Evolutionary conservation across 2,888 invertebrate genomes (phyloP).

Genomic region (Lithophane semibrunnea): DNA sequence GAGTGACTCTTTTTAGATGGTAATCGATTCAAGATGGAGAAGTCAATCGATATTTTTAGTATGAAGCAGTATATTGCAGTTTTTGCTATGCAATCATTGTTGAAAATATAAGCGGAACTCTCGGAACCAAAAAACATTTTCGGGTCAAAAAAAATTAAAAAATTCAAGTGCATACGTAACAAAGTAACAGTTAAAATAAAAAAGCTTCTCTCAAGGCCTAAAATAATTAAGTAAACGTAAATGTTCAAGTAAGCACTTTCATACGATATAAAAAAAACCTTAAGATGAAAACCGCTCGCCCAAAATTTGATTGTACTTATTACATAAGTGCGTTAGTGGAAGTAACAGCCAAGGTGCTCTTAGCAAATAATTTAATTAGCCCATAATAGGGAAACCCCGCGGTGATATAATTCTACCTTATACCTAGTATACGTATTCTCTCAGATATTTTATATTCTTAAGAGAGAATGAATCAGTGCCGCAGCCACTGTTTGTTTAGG

Average conservation of each 20-base stretch:
- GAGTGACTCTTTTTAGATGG: constrained; percentile 40
- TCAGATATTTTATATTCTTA: constrained; percentile 12
- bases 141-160: not conserved
- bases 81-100: not conserved
- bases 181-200: not conserved
- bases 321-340: constrained; percentile 38
- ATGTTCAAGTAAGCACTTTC: constrained; percentile 14
- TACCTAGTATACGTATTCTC: constrained; percentile 21
- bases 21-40: constrained; percentile 37
- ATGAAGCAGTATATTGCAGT: not conserved
- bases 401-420: constrained; percentile 35
- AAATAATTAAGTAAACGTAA: constrained; percentile 16
- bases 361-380: constrained; percentile 56
- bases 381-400: constrained; percentile 38
- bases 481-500: constrained; percentile 52
- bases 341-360: constrained; percentile 50
- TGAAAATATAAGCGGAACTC: not conserved
- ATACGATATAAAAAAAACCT: constrained; percentile 26
- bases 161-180: not conserved
- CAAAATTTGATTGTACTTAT: constrained; percentile 50
- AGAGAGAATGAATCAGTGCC: constrained; percentile 33
- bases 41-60: constrained; percentile 2
- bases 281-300: constrained; percentile 38
- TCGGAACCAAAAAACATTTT: not conserved
- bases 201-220: not conserved